phyloP scores from a whole-genome alignment of 1,140 invertebrate species.

The Papilio polyxenes region DNA sequence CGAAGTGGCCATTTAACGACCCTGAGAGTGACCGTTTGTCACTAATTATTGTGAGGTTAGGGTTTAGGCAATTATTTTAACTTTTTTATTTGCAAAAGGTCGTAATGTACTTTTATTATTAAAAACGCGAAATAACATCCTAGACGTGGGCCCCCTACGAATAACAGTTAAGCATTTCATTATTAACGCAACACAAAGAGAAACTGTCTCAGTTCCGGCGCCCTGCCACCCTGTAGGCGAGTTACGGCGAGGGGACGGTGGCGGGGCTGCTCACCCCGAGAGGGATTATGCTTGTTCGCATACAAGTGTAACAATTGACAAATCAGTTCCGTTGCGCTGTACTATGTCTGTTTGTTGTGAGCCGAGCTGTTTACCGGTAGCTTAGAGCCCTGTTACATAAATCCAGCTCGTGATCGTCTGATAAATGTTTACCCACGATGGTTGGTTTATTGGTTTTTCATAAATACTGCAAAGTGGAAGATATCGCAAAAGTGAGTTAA shows the following conservation, averaged over 20 bases:
- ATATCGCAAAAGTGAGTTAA: background rate
- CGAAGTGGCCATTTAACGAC: too few relatives aligned
- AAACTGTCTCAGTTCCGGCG: slow-evolving; percentile 14
- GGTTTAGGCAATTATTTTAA: too few relatives aligned
- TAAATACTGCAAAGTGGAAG: background rate
- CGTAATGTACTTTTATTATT: background rate
- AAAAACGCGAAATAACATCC: background rate
- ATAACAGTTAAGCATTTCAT: slow-evolving; percentile 12
- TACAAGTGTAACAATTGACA: slow-evolving; percentile 36
- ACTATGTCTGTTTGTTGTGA: slow-evolving; percentile 26
- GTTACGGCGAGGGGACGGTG: background rate
- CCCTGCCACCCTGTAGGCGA: background rate
- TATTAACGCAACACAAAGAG: slow-evolving; percentile 28
- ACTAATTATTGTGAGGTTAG: too few relatives aligned
- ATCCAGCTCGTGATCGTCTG: background rate
- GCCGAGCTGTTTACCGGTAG: background rate
- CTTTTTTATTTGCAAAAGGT: too few relatives aligned
- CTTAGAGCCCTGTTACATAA: background rate
- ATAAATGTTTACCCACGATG: background rate
- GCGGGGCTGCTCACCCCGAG: background rate
- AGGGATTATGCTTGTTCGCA: slow-evolving; percentile 35
- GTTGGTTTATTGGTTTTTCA: background rate
- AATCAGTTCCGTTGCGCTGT: slow-evolving; percentile 6
- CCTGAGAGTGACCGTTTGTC: too few relatives aligned
- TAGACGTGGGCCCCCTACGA: background rate